These are phyloP conservation scores for Sardina pilchardus DNA, from an alignment of 2,113 vertebrate species.

Conservation along the genomic window DNA sequence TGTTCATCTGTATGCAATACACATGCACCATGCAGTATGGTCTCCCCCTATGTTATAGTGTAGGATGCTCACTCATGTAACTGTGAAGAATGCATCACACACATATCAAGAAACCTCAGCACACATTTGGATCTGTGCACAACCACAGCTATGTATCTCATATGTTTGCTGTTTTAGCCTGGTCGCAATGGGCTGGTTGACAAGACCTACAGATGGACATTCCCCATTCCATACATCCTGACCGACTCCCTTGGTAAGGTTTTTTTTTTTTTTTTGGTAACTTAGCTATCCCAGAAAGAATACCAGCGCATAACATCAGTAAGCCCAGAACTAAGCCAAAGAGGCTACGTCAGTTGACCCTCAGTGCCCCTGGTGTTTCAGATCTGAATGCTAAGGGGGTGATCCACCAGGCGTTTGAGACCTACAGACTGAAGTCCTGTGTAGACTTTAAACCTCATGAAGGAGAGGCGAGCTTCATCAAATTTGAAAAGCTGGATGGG, in stretches of 20 bases:
- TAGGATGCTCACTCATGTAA: too few relatives aligned
- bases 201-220: conserved; percentile 67
- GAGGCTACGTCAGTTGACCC: background rate
- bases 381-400: conserved; percentile 50
- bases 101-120: too few relatives aligned
- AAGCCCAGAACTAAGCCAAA: background rate
- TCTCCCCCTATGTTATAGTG: background rate
- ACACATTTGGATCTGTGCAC: too few relatives aligned
- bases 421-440: conserved; percentile 81
- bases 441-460: conserved; percentile 82
- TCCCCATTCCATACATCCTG: conserved; percentile 80
- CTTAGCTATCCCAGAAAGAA: background rate
- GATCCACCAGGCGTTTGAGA: conserved; percentile 78
- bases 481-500: conserved; percentile 73
- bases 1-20: too few relatives aligned
- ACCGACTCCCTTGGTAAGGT: conserved; percentile 74
- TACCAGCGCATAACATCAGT: background rate
- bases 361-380: conserved; percentile 7
- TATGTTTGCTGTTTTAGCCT: conserved; percentile 51
- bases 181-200: conserved; percentile 68
- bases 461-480: conserved; percentile 74
- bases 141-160: background rate
- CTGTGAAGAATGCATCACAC: too few relatives aligned
- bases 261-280: background rate
- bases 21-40: too few relatives aligned